Conservation (phyloP, 2,797 vertebrate species). For the Pagetopsis macropterus region DNA sequence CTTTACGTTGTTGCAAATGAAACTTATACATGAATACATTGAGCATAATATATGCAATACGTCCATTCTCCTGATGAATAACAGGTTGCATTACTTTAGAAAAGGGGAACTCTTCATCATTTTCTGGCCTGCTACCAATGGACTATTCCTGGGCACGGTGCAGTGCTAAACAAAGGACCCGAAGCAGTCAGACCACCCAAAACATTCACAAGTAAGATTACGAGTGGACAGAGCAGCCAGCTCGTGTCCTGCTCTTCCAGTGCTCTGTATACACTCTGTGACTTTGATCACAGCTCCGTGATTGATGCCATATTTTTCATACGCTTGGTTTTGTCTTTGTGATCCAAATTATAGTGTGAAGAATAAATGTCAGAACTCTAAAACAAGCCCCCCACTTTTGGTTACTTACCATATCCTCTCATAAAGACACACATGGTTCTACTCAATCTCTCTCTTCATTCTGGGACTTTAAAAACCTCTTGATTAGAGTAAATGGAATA, state of each 20-base stretch:
- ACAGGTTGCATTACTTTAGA: slow-evolving; percentile 48
- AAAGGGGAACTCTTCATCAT: slow-evolving; percentile 37
- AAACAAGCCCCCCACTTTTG: slow-evolving; percentile 61
- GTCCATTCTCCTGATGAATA: slow-evolving; percentile 8
- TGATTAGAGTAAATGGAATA: slow-evolving; percentile 75
- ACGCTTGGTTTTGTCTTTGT: slow-evolving; percentile 56
- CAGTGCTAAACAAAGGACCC: slow-evolving; percentile 59
- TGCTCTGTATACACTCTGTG: slow-evolving; percentile 53
- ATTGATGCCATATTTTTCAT: slow-evolving; percentile 75
- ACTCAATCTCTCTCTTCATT: slow-evolving; percentile 64
- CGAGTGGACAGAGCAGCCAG: slow-evolving; percentile 43
- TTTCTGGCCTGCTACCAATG: slow-evolving; percentile 40
- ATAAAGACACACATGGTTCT: slow-evolving; percentile 75
- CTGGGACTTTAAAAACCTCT: slow-evolving; percentile 57
- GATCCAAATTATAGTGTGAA: slow-evolving; percentile 77
- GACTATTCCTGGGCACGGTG: slow-evolving; percentile 44
- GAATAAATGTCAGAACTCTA: slow-evolving; percentile 71
- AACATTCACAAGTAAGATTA: slow-evolving; percentile 45
- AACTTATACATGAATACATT: slow-evolving; percentile 21
- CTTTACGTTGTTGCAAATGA: slow-evolving; percentile 14
- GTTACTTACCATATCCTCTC: slow-evolving; percentile 53
- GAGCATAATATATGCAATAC: neutral
- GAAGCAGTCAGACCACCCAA: slow-evolving; percentile 70
- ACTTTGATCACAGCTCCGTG: slow-evolving; percentile 58
- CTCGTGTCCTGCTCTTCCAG: slow-evolving; percentile 45